phyloP scores from a whole-genome alignment of 2,797 vertebrate genomes.

The Emys orbicularis region DNA sequence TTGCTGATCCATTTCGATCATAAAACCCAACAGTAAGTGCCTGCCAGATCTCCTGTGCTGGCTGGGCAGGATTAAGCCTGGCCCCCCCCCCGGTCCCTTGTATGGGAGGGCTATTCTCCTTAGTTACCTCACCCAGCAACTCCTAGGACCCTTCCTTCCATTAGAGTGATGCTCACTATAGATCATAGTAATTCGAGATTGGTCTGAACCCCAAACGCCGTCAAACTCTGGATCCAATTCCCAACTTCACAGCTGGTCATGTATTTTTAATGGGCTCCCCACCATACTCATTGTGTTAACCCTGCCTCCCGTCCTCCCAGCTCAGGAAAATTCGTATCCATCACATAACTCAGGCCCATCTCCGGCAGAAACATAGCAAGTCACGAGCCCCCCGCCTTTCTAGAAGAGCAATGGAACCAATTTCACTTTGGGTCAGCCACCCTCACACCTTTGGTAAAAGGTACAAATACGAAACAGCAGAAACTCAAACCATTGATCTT shows the following conservation, averaged over 20 bases:
- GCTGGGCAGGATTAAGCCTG: neutral
- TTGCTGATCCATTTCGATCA: neutral
- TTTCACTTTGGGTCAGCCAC: slow-evolving; percentile 42
- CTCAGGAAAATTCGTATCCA: neutral
- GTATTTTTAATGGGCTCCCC: neutral
- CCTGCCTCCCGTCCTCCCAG: neutral
- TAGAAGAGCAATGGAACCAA: slow-evolving; percentile 25
- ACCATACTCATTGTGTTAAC: neutral
- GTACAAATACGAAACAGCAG: slow-evolving; percentile 30
- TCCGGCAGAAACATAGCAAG: neutral
- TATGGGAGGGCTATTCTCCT: neutral
- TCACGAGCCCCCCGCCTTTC: slow-evolving; percentile 29
- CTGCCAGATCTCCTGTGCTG: neutral
- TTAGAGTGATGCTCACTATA: neutral
- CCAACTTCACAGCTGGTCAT: neutral
- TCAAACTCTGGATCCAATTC: neutral
- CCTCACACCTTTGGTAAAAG: neutral
- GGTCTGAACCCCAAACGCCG: neutral
- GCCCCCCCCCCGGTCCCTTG: neutral
- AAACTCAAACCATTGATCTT: slow-evolving; percentile 35
- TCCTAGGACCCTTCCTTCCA: neutral
- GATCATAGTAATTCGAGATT: neutral
- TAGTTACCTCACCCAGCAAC: neutral
- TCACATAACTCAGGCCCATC: neutral
- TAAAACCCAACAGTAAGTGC: neutral